Base-by-base conservation (phyloP, 2,113 vertebrate genomes). In the Silurus glanis region DNA sequence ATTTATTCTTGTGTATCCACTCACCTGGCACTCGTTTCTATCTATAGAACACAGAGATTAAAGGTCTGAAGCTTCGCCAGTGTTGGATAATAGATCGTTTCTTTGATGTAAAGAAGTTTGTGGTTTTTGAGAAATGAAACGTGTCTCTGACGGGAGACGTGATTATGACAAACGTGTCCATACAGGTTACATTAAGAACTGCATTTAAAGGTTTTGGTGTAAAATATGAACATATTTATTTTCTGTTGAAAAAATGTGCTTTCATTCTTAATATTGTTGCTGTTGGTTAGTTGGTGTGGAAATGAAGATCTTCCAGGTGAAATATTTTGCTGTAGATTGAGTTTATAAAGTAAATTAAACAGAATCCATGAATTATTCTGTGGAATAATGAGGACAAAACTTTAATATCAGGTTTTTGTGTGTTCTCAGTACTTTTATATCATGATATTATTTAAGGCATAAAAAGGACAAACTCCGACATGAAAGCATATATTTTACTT, bases 391-490 rank as follows among this genome's bases (percentile, higher is more conserved):
- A 74, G 47, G 9, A 4, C 4, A 25, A 72, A 49, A 10, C 21
- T 75, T 17, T n/a, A 12, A 51, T 23, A 23, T 51, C 9, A 75
- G 14, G 12, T 56, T 56, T 49, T 45, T 45, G 37, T 72, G 69
- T 47, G 16, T 71, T 4, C 17, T 66, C 64, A 17, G 2, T 37
- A 16, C 37, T 45, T 37, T 45, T 9, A 45, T 76, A 4, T 55
- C 6, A 55, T 55, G 53, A 58, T 19, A 58, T 56, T 19, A 58
- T 56, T 45, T 61, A 7, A 9, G 28, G 49, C 17, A 80, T 17
- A 51, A 56, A 37, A 55, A 75, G 28, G 64, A 80, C 61, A 83
- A 85, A 82, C 83, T 66, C n/a, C 53, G 49, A 51, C 37, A 71
- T 58, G 45, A 51, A 61, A 86, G 78, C 53, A 79, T 58, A 25